Evolutionary conservation across 2,888 invertebrate species (phyloP), one percentile per base, ranked within the genome.

Genomic region (Venusia cambrica): DNA sequence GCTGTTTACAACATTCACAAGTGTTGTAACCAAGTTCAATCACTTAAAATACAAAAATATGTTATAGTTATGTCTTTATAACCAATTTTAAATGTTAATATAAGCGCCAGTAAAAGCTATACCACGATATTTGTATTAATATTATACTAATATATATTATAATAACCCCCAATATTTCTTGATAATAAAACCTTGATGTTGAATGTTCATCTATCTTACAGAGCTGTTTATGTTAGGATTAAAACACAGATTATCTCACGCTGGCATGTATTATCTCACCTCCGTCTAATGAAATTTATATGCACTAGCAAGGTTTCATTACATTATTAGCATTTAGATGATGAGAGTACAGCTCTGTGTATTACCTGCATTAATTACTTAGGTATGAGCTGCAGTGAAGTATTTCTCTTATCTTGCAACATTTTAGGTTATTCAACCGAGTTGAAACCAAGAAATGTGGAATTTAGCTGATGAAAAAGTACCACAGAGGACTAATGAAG

Each of bases 271-370:
- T 47, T 40, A 38, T 40, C 48, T 43, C 36, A 38, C 45, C 42
- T 45, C 32, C 31, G 43, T 35, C 33, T 45, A 48, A 48, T 50
- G 60, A 54, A 58, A 45, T 62, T 58, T 44, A 48, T 51, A 55
- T 61, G 54, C 54, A 52, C 42, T 40, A 35, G n/a, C 31, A 31
- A 35, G 29, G 42, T 30, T 45, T 53, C 49, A 28, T 39, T 52
- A 37, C n/a, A n/a, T n/a, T 45, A 50, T 54, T 51, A 48, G 28
- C 39, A 46, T 43, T 37, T 43, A 48, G 41, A 50, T 49, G 43
- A 46, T 22, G 45, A 38, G 21, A 36, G 26, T 34, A 21, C 19
- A 24, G 20, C 37, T 27, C 8, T 25, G 14, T 35, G 34, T 42
- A 41, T 48, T 48, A 46, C 10, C 32, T 38, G 31, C 42, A 28